Evolutionary conservation across 2,888 invertebrate genomes (phyloP), one percentile per base, ranked within the genome.

Genomic region (Microplitis deprimator): DNA sequence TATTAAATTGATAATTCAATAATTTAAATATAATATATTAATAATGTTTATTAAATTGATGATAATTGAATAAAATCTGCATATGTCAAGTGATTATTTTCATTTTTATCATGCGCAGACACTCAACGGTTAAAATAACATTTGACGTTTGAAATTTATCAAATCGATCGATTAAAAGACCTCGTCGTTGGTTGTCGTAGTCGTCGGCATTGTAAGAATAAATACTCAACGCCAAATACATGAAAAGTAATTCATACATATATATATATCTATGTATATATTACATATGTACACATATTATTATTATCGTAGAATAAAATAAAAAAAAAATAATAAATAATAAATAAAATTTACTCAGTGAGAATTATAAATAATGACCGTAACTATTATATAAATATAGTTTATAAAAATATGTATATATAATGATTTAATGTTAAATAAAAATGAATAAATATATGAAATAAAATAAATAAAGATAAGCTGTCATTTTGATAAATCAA

Each of bases 111-210:
- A 29, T 70, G 70, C 29, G 50, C 69, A 20, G 41, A 65, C 79
- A 75, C 68, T 75, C 76, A 75, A 77, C 69, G 78, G 77, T 79
- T 78, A 80, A 81, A 82, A 81, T 82, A 80, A 81, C 80, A 81
- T 80, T 79, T 79, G 79, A 82, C 81, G 81, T 79, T 82, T 79
- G 79, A 75, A 79, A 79, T 81, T 80, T 80, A 79, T 76, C 79
- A 77, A 75, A 81, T 81, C 80, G 80, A 82, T 82, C 76, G 65
- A 79, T 68, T 74, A 68, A 50, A 50, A 73, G 59, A 64, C 67
- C 67, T 68, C 73, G 29, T 39, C 59, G 17, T 17, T 29, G 29
- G 65, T 64, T 60, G 10, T 73, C 69, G 77, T 20, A 69, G 78
- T 72, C 77, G 64, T 38, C 40, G 29, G 38, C 65, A 40, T 40